Evolutionary conservation across 53 echinoderm and acorn worm species (phyloP), one percentile per base, ranked within the genome.

Genomic region (Zoroaster sp.): DNA sequence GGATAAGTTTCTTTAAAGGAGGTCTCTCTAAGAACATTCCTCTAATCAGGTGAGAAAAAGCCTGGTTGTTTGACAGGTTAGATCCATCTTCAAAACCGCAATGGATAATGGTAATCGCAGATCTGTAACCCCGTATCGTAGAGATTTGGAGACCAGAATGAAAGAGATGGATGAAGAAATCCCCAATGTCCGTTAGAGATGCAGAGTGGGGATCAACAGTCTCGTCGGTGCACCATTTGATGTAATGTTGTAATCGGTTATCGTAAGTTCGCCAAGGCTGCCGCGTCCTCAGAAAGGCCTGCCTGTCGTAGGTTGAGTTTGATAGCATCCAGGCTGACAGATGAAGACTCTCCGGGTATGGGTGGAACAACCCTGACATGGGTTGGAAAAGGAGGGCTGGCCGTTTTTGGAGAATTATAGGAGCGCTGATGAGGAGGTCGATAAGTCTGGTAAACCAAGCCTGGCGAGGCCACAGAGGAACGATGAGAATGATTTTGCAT

Each of bases 181-280:
- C 83, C 14, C 41, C 23, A 4, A 85, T 32, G 2, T 35, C 15
- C 17, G 28, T 35, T 74, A 83, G 9, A 40, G 74, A 15, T 12
- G 75, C n/a, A n/a, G 59, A 83, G 34, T 23, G 0, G 37, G 44
- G 65, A 90, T 85, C 46, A 15, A 51, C 34, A 38, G 63, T 15
- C 52, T 85, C 15, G 33, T 38, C 1, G 1, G 20, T 30, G 18
- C 86, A 75, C 86, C 91, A 87, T 36, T 40, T 32, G 52, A 35
- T 25, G 66, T 35, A 45, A 5, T 35, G 66, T 12, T 33, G 35
- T 42, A 73, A 15, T n/a, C 86, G 46, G 37, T 52, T 74, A 44
- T 83, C 36, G 66, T 90, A 90, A 31, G 75, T 40, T 32, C n/a
- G 86, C 90, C 36, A 90, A 11, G 30, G 63, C 23, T 6, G 89